phyloP scores from a whole-genome alignment of 2,888 invertebrate genomes.

The Spilarctia lutea region DNA sequence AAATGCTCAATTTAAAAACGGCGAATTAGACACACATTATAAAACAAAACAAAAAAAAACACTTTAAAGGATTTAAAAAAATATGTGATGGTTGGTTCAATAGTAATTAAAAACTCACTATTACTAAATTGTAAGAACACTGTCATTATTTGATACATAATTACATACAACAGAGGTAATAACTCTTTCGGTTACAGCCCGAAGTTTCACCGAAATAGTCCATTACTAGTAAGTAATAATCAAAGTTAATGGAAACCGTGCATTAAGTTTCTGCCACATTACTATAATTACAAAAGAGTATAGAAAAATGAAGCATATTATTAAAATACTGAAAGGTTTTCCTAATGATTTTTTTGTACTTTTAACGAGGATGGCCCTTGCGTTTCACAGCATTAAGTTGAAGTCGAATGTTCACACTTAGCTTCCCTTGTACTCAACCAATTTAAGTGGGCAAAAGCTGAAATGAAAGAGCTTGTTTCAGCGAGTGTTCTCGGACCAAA shows the following conservation, averaged over 20 bases:
- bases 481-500: neutral
- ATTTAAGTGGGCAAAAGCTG: neutral
- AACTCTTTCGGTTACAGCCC: neutral
- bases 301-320: neutral
- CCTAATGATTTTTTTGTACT: neutral
- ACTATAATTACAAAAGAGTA: constrained; percentile 46
- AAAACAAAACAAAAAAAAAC: neutral
- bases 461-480: neutral
- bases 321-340: neutral
- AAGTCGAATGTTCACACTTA: neutral
- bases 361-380: neutral
- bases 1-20: neutral
- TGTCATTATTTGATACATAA: neutral
- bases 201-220: neutral
- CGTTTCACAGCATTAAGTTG: neutral
- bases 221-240: constrained; percentile 70
- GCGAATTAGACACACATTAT: constrained; percentile 50
- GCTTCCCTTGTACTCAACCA: neutral
- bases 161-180: neutral
- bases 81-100: neutral
- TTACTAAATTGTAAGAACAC: neutral
- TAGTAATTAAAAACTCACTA: neutral
- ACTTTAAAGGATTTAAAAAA: neutral
- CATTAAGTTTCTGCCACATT: constrained; percentile 56
- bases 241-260: constrained; percentile 66